Base-by-base conservation (phyloP, 2,888 invertebrate genomes). In the Diaperis boleti region DNA sequence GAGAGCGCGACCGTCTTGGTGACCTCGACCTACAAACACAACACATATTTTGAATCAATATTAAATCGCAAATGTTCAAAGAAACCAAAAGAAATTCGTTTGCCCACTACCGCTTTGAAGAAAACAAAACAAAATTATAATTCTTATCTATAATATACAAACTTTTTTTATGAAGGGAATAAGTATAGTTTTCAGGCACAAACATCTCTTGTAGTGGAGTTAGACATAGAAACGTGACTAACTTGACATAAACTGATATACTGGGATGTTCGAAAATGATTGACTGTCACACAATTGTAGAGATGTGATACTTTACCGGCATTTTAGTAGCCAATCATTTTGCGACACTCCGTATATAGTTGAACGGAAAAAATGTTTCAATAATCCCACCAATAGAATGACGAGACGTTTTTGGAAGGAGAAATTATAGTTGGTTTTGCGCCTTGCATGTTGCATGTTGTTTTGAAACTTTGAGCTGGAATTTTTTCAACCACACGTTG, bases 1-100 rank as follows among this genome's bases (percentile, higher is more conserved):
- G 79, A 10, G 81, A 78, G 20, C 81, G 75, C 15, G 81, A 81
- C 13, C 82, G 76, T 63, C 82, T 75, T 37, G 82, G 82, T 14
- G 82, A 82, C 59, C 82, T 78, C 22, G 81, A 82, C 76, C 82
- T 82, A 80, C 54, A 78, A 79, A 50, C n/a, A 50, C 6, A 50
- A n/a, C n/a, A 31, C 20, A 55, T 42, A 17, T 55, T 52, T 41
- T 42, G 41, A 42, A 54, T 22, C 11, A 37, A 17, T 29, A 14
- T 45, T 29, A 7, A n/a, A 8, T 45, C 17, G 37, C 20, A 4
- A 35, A 41, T n/a, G n/a, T 5, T 29, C 14, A 54, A 7, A 3
- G 11, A 41, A 54, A 54, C 6, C n/a, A 54, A 39, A 22, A 39
- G 7, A 14, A 49, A 49, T n/a, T 17, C 52, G 14, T 14, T 35